phyloP scores from a whole-genome alignment of 2,888 invertebrate genomes.

The Brachylomia viminalis region DNA sequence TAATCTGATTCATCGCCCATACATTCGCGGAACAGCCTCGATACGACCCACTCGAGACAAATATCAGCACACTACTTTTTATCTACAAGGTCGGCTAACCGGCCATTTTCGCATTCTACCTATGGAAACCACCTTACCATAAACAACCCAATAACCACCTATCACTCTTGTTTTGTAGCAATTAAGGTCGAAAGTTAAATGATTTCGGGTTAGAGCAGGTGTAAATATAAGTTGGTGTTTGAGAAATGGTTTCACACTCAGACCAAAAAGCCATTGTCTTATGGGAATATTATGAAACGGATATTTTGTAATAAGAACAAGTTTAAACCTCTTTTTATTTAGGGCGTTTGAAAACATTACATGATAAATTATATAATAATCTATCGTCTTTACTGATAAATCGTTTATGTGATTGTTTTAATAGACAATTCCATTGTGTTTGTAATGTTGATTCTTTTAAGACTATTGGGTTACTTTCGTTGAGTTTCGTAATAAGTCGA shows the following conservation, averaged over 20 bases:
- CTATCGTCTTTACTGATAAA: neutral
- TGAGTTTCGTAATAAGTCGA: conserved; percentile 4
- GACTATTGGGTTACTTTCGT: conserved; percentile 26
- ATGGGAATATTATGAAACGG: conserved; percentile 66
- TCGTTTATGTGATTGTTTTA: neutral
- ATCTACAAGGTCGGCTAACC: conserved; percentile 59
- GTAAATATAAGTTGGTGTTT: conserved; percentile 36
- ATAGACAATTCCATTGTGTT: conserved; percentile 22
- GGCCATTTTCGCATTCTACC: conserved; percentile 54
- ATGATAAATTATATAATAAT: conserved; percentile 54
- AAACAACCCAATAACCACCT: neutral
- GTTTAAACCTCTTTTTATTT: conserved; percentile 40
- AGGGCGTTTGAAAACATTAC: conserved; percentile 19
- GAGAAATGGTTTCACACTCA: conserved; percentile 61
- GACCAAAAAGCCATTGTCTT: conserved; percentile 57
- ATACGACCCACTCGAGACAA: conserved; percentile 55
- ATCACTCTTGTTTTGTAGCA: neutral
- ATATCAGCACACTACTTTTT: conserved; percentile 63
- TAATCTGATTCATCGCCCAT: conserved; percentile 59
- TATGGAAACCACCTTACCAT: conserved; percentile 38
- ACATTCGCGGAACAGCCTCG: conserved; percentile 64
- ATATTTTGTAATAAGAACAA: conserved; percentile 58
- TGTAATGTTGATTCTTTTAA: conserved; percentile 5
- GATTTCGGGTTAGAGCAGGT: neutral
- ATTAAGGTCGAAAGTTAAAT: conserved; percentile 36